A percentile compares a stretch with the other conserved stretches of the same genome.
phyloP scores from a whole-genome alignment of 2,113 vertebrate genomes.

The Boleophthalmus pectinirostris region DNA sequence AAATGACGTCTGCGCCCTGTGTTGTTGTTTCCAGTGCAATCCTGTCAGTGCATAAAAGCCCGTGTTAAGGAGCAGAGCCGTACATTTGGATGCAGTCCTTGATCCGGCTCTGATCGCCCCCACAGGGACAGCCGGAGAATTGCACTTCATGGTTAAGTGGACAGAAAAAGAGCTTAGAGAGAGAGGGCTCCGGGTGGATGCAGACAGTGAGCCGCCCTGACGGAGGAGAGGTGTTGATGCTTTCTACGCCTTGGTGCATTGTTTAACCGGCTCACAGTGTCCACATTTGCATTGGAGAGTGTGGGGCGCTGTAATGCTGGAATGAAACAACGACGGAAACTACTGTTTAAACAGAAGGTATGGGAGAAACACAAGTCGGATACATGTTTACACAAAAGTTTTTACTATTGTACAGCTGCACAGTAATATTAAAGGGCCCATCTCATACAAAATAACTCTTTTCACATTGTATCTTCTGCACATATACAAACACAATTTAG shows the following conservation, averaged over 20 bases:
- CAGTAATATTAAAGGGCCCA: too few species aligned
- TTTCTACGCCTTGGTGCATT: conserved; percentile 46
- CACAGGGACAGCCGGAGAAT: conserved; percentile 22
- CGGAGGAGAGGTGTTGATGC: conserved; percentile 41
- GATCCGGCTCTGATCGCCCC: conserved; percentile 22
- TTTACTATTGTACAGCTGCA: too few species aligned
- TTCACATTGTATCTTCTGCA: too few species aligned
- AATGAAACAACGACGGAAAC: too few species aligned
- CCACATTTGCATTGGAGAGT: not conserved
- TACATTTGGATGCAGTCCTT: conserved; percentile 22
- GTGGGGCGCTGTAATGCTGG: not conserved
- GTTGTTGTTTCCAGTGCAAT: conserved; percentile 10
- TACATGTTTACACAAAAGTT: too few species aligned
- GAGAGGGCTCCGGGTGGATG: conserved; percentile 11
- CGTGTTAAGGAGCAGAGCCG: conserved; percentile 20
- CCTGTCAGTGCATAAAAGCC: conserved; percentile 13
- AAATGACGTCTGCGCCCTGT: not conserved
- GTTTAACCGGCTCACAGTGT: conserved; percentile 11
- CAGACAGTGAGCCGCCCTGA: not conserved
- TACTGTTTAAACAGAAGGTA: too few species aligned
- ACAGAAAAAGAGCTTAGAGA: conserved; percentile 38
- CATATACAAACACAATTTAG: too few species aligned
- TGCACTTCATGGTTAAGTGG: conserved; percentile 34
- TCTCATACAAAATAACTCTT: too few species aligned
- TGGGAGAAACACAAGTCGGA: too few species aligned